Evolutionary conservation across 1,140 invertebrate genomes (phyloP), one percentile per base, ranked within the genome.

Genomic region (Hyles vespertilio): DNA sequence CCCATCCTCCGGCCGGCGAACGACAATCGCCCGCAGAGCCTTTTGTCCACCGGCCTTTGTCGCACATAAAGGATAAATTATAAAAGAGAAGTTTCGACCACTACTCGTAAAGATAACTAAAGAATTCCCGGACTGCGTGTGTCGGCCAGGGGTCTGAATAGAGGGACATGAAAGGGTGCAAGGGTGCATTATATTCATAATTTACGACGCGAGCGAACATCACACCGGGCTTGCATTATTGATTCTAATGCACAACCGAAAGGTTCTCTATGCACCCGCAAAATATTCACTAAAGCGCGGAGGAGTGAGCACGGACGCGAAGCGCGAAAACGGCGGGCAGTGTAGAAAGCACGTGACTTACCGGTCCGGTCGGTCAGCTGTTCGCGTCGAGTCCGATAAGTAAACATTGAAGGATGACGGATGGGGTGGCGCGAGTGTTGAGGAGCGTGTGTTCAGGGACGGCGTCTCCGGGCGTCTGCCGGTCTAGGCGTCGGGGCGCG

Each of bases 391-490:
- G 54, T 70, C 72, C 75, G 78, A 72, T 70, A 81, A 75, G 80
- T 86, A 86, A 86, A 87, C 84, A 87, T 83, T 84, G 81, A 67
- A 71, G 72, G 76, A 67, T 77, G 79, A 69, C 70, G 68, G 69
- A 72, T 72, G 67, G 61, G 70, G 69, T 65, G 62, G 59, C 65
- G 75, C 72, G 79, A 66, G 75, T 64, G 76, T 59, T 48, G 56
- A 74, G 77, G 71, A 74, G 74, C 83, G 86, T 87, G 87, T 75
- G 73, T 62, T 61, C 83, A 56, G 77, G 74, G 72, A 70, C 81
- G 83, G 77, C 79, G 83, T 78, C 76, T 72, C 74, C 71, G 84
- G 86, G 84, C 84, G 86, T 87, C 86, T 89, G 83, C 77, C 71
- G 74, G 84, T 84, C 79, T 87, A 66, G 79, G 79, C 79, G 77